Conservation (phyloP, 2,888 invertebrate species). For the Calliscelio sp. region DNA sequence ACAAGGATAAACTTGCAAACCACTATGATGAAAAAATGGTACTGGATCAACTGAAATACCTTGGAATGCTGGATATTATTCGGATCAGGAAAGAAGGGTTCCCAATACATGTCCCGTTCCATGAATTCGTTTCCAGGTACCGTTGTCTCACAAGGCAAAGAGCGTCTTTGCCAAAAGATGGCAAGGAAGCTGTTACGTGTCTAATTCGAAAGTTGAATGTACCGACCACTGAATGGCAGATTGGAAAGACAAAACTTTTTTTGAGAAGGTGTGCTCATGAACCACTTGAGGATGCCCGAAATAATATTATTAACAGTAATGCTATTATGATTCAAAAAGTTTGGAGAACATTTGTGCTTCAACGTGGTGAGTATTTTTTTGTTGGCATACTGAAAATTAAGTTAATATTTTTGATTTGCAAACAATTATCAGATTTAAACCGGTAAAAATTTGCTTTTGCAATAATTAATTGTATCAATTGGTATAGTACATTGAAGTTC, state of each 20-base stretch:
- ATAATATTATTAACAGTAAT: slow-evolving; percentile 89
- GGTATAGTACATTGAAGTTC: no score
- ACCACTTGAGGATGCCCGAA: slow-evolving; percentile 93
- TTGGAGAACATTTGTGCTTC: slow-evolving; percentile 89
- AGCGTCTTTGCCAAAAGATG: slow-evolving; percentile 81
- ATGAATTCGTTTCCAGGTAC: slow-evolving; percentile 92
- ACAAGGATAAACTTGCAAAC: slow-evolving; percentile 93
- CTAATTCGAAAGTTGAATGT: slow-evolving; percentile 90
- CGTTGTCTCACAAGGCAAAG: slow-evolving; percentile 88
- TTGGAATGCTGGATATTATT: slow-evolving; percentile 97
- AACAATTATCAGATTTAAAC: no score
- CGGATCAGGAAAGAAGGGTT: slow-evolving; percentile 96
- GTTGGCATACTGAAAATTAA: no score
- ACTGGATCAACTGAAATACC: slow-evolving; percentile 94
- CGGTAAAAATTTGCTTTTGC: no score
- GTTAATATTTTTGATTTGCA: no score
- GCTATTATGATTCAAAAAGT: slow-evolving; percentile 92
- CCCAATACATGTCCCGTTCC: slow-evolving; percentile 93
- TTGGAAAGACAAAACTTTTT: slow-evolving; percentile 95
- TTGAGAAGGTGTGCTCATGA: slow-evolving; percentile 93
- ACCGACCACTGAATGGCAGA: slow-evolving; percentile 93
- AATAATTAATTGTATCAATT: no score
- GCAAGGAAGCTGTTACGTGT: slow-evolving; percentile 85
- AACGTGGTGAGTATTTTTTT: slow-evolving; percentile 86
- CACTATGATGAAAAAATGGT: slow-evolving; percentile 93